Conservation (phyloP, 2,797 vertebrate genomes). For the Falco peregrinus region DNA sequence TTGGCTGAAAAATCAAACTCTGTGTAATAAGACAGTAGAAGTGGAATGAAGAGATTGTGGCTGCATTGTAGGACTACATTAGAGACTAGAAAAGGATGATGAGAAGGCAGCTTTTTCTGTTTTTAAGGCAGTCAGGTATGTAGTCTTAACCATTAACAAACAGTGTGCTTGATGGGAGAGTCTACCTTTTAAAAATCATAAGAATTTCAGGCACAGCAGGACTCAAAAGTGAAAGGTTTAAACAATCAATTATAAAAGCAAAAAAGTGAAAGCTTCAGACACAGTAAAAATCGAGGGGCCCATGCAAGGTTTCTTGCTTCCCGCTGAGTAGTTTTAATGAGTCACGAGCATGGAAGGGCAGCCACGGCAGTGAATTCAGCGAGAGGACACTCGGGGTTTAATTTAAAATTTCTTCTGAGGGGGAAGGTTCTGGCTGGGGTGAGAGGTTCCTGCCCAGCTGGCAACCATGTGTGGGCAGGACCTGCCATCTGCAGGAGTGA, state of each 20-base stretch:
- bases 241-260: conserved; percentile 8
- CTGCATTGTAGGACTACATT: not conserved
- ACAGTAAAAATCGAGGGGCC: conserved; percentile 1
- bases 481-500: not conserved
- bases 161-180: not conserved
- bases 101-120: not conserved
- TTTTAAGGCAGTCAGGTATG: not conserved
- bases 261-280: not conserved
- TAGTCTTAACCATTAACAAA: not conserved
- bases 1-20: not conserved
- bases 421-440: not conserved
- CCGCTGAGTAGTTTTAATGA: conserved; percentile 10
- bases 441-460: conserved; percentile 32
- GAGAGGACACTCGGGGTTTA: not conserved
- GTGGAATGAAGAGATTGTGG: not conserved
- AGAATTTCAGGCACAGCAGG: not conserved
- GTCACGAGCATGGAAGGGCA: not conserved
- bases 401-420: conserved; percentile 17
- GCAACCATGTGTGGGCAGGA: conserved; percentile 23
- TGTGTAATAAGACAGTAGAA: not conserved
- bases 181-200: not conserved
- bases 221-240: not conserved
- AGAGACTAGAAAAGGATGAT: not conserved
- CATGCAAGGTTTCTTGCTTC: not conserved
- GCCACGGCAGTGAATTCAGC: not conserved